These are phyloP conservation scores for Hepsetus odoe DNA, from an alignment of 2,113 vertebrate species.

Conservation along the genomic window DNA sequence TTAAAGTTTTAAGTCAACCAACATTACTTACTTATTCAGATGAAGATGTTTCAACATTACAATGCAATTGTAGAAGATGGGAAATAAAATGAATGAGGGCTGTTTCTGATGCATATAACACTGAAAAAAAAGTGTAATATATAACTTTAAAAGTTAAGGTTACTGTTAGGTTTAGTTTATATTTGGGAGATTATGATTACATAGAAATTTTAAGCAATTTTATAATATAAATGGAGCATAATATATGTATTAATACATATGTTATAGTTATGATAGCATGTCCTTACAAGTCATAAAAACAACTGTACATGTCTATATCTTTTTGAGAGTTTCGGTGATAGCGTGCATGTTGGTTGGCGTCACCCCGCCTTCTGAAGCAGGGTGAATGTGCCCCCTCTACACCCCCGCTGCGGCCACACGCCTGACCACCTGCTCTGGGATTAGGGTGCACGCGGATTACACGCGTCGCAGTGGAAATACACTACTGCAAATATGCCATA, in stretches of 20 bases:
- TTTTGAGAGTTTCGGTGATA: background rate
- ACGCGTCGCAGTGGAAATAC: constrained; percentile 74
- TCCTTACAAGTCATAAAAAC: background rate
- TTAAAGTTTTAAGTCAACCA: too few species aligned
- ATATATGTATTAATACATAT: background rate
- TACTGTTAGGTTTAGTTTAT: too few species aligned
- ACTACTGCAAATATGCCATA: constrained; percentile 69
- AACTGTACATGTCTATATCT: background rate
- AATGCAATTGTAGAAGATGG: too few species aligned
- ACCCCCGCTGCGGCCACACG: constrained; percentile 69
- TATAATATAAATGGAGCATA: background rate
- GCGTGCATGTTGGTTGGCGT: background rate
- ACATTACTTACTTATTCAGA: too few species aligned
- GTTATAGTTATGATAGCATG: background rate
- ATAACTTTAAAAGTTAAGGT: too few species aligned
- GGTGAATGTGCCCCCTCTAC: constrained; percentile 62
- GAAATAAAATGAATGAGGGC: too few species aligned
- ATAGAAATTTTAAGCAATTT: too few species aligned
- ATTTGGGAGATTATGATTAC: too few species aligned
- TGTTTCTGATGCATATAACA: too few species aligned
- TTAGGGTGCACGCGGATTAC: constrained; percentile 77
- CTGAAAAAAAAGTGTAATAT: too few species aligned
- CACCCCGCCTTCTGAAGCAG: constrained; percentile 38
- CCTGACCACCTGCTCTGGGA: constrained; percentile 77
- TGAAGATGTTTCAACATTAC: too few species aligned